Conservation (phyloP, 1,140 invertebrate genomes). For the Tetramorium parvispinum region DNA sequence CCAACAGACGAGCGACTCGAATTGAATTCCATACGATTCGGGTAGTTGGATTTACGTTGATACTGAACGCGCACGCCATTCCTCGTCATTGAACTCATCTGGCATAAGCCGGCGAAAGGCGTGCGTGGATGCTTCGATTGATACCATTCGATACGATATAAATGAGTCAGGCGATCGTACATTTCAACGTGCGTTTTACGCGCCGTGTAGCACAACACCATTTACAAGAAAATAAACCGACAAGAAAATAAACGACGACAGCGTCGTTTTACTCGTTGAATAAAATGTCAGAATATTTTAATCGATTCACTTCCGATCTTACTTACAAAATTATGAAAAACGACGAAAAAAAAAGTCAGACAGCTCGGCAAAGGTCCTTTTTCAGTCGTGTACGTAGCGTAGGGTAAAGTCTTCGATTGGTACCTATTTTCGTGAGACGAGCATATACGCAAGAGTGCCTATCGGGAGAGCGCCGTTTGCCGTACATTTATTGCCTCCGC, state of each 20-base stretch:
- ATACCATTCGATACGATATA: constrained; percentile 57
- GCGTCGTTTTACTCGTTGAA: not conserved
- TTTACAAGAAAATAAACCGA: constrained; percentile 29
- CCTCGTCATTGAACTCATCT: constrained; percentile 60
- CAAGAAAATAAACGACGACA: not conserved
- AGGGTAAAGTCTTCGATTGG: constrained; percentile 69
- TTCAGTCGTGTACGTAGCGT: constrained; percentile 35
- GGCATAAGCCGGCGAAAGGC: constrained; percentile 59
- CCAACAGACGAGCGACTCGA: constrained; percentile 74
- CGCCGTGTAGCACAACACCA: not conserved
- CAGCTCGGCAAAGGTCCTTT: constrained; percentile 34
- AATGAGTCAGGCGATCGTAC: constrained; percentile 30
- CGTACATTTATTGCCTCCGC: constrained; percentile 85
- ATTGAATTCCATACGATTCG: constrained; percentile 78
- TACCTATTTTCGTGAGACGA: constrained; percentile 76
- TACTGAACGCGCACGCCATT: constrained; percentile 66
- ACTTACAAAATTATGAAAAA: not conserved
- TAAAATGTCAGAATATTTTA: constrained; percentile 8
- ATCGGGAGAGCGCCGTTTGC: constrained; percentile 83
- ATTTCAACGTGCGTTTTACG: not conserved
- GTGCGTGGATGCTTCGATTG: constrained; percentile 64
- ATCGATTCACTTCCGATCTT: not conserved
- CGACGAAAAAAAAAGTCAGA: not conserved
- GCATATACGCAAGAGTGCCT: constrained; percentile 78
- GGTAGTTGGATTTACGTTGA: constrained; percentile 77